Percentiles rank a stretch among this genome's conserved stretches.
These are phyloP conservation scores for Exephanes ischioxanthus DNA, from an alignment of 2,888 invertebrate species.

Conservation along the genomic window DNA sequence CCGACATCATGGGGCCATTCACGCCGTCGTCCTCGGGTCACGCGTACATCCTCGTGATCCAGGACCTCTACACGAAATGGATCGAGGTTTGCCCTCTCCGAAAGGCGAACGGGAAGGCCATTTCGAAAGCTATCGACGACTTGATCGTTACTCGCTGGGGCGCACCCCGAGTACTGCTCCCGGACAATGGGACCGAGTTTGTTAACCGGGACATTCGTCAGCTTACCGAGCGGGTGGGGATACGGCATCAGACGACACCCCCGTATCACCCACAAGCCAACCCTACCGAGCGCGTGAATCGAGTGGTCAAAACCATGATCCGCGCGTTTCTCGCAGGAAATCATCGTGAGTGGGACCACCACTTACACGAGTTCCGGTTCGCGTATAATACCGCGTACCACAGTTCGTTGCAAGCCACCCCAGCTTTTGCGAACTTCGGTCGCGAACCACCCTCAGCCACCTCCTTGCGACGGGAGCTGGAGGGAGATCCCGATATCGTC, in stretches of 20 bases:
- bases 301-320: neutral
- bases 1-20: neutral
- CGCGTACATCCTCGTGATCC: constrained; percentile 19
- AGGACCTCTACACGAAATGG: constrained; percentile 63
- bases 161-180: neutral
- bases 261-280: constrained; percentile 27
- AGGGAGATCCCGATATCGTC: no score
- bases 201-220: neutral
- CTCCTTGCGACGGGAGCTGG: no score
- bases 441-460: no score
- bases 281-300: constrained; percentile 4
- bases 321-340: neutral
- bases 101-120: constrained; percentile 58
- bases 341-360: neutral
- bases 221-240: neutral
- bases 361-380: neutral
- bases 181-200: constrained; percentile 33
- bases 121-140: constrained; percentile 44
- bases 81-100: no score
- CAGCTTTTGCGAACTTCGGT: no score
- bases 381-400: no score
- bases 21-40: neutral
- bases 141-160: constrained; percentile 42
- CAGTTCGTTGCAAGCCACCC: no score
- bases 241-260: neutral